phyloP scores from a whole-genome alignment of 2,113 vertebrate genomes.

The Psammodynastes pulverulentus region DNA sequence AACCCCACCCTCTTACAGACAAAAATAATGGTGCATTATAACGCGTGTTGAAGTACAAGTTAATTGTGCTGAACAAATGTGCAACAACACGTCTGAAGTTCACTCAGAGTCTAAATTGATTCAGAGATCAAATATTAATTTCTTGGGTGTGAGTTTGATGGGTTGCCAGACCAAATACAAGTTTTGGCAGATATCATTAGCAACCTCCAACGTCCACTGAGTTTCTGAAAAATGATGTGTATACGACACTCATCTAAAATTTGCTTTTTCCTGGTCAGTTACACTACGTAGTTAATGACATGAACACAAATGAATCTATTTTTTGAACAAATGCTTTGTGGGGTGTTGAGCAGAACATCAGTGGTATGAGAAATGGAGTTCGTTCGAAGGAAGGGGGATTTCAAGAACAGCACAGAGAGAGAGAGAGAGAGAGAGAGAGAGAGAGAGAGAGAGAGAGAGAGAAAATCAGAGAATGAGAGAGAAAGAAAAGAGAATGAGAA shows the following conservation, averaged over 20 bases:
- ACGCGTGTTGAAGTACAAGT: background rate
- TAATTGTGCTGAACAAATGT: constrained; percentile 7
- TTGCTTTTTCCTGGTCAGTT: background rate
- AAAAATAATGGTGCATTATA: background rate
- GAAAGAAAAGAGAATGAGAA: no score
- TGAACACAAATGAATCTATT: background rate
- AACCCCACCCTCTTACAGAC: background rate
- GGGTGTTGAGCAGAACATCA: background rate
- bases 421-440: background rate
- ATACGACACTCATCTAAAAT: background rate
- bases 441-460: background rate
- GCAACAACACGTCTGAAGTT: background rate
- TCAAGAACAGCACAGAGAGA: background rate
- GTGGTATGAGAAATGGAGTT: background rate
- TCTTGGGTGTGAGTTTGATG: background rate
- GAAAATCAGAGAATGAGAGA: background rate
- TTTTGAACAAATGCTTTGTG: background rate
- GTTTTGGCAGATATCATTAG: background rate
- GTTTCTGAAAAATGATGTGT: background rate
- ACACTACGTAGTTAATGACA: background rate
- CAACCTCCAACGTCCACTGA: background rate
- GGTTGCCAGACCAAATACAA: background rate
- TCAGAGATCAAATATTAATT: background rate
- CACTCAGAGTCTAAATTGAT: background rate
- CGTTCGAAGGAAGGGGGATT: background rate